These are phyloP conservation scores for Xiphias gladius DNA, from an alignment of 2,113 vertebrate genomes.

Conservation along the genomic window DNA sequence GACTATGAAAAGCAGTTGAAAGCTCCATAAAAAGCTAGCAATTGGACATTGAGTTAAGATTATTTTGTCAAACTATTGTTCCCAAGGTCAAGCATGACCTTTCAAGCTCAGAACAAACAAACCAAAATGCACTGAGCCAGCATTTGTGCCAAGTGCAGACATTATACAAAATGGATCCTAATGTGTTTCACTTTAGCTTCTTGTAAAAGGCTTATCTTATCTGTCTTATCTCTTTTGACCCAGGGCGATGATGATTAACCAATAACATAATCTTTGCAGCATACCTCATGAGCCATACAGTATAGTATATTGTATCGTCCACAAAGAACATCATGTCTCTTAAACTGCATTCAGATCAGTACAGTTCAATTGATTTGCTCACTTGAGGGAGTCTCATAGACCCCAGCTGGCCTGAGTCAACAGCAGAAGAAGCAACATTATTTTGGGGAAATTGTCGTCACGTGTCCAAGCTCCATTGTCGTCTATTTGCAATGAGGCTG, in stretches of 20 bases:
- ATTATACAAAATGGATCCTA: background rate
- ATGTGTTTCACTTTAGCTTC: background rate
- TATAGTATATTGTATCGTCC: background rate
- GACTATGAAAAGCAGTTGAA: background rate
- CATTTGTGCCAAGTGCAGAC: background rate
- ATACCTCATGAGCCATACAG: background rate
- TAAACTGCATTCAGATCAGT: background rate
- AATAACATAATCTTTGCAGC: background rate
- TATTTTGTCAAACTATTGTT: too few relatives aligned
- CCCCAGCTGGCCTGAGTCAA: conserved; percentile 27
- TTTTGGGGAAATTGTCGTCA: conserved; percentile 40
- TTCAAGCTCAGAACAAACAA: background rate
- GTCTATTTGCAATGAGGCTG: conserved; percentile 9
- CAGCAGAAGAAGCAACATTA: conserved; percentile 41
- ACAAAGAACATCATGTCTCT: background rate
- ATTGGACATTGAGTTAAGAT: too few relatives aligned
- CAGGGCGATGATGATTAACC: background rate
- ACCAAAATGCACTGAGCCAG: background rate
- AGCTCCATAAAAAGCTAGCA: background rate
- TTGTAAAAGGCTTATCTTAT: background rate
- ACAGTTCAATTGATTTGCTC: conserved; percentile 14
- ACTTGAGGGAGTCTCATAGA: conserved; percentile 9
- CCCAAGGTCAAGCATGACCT: background rate
- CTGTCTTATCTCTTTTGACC: background rate
- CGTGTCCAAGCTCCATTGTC: conserved; percentile 26